phyloP scores from a whole-genome alignment of 92 coral and sea anemone genomes.

The Phymanthus crucifer region DNA sequence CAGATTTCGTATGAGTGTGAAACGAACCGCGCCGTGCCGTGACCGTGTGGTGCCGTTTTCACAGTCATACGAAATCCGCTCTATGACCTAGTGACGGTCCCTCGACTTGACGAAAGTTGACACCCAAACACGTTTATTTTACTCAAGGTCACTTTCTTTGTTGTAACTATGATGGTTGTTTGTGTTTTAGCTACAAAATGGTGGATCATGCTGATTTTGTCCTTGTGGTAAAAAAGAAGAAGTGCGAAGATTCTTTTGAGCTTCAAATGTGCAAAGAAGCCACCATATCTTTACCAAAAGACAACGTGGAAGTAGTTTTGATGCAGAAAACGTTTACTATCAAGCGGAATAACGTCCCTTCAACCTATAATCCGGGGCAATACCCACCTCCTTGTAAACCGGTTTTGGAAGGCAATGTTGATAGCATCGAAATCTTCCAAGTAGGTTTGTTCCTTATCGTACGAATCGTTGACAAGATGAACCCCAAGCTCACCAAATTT shows the following conservation, averaged over 20 bases:
- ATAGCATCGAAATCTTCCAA: slow-evolving; percentile 66
- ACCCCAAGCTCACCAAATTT: slow-evolving; percentile 65
- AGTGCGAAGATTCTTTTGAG: slow-evolving; percentile 82
- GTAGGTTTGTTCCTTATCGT: slow-evolving; percentile 81
- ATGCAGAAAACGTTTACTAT: slow-evolving; percentile 65
- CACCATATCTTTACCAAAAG: slow-evolving; percentile 48
- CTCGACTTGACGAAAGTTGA: too few relatives aligned
- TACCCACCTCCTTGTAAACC: slow-evolving; percentile 79
- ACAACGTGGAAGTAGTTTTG: slow-evolving; percentile 48
- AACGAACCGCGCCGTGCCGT: too few relatives aligned
- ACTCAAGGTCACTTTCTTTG: too few relatives aligned
- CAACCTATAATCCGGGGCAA: slow-evolving; percentile 63
- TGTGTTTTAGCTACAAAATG: slow-evolving; percentile 42
- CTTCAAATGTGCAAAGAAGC: slow-evolving; percentile 94
- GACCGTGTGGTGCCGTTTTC: too few relatives aligned
- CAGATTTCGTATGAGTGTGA: too few relatives aligned
- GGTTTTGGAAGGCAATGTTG: slow-evolving; percentile 35
- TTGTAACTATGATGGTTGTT: neutral
- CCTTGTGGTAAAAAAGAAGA: slow-evolving; percentile 68
- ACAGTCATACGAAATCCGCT: too few relatives aligned
- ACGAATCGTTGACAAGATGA: slow-evolving; percentile 52
- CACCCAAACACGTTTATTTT: too few relatives aligned
- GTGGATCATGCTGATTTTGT: slow-evolving; percentile 64
- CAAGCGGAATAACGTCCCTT: slow-evolving; percentile 32
- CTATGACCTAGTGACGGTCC: too few relatives aligned